Evolutionary conservation across 1,140 invertebrate species (phyloP).

Genomic region (Probaryconus sp.): DNA sequence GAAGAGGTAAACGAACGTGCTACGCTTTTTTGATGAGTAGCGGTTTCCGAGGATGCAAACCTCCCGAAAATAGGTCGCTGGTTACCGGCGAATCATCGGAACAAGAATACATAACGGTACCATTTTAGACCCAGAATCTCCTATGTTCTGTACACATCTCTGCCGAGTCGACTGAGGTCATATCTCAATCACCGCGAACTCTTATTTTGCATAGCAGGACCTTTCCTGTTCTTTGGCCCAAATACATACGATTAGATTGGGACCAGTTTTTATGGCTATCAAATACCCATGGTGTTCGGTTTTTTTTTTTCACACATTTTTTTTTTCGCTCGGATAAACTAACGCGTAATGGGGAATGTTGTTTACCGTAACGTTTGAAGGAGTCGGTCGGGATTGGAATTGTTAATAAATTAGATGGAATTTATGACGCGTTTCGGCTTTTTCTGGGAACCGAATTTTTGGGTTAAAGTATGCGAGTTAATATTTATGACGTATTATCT

Average conservation of each 20-base stretch:
- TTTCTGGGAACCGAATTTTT: too few species aligned
- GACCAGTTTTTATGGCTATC: slow-evolving; percentile 56
- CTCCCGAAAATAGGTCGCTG: slow-evolving; percentile 57
- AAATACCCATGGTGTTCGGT: slow-evolving; percentile 40
- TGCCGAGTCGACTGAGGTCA: slow-evolving; percentile 54
- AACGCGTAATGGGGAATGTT: slow-evolving; percentile 37
- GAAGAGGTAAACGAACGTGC: slow-evolving; percentile 51
- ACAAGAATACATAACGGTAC: slow-evolving; percentile 67
- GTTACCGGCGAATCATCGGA: slow-evolving; percentile 52
- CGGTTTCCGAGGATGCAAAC: slow-evolving; percentile 53
- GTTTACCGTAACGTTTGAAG: slow-evolving; percentile 33
- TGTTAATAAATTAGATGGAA: slow-evolving; percentile 29
- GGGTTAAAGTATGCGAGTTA: too few species aligned
- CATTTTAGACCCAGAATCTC: slow-evolving; percentile 57
- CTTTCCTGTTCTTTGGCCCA: slow-evolving; percentile 43
- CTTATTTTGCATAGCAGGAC: slow-evolving; percentile 33
- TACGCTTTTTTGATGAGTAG: slow-evolving; percentile 51
- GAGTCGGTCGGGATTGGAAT: slow-evolving; percentile 13
- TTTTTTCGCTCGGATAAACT: slow-evolving; percentile 28
- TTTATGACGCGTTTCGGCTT: slow-evolving; percentile 35
- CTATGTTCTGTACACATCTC: slow-evolving; percentile 45
- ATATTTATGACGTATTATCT: too few species aligned
- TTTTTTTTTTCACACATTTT: slow-evolving; percentile 29
- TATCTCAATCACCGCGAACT: slow-evolving; percentile 53
- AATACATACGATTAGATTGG: slow-evolving; percentile 57